Evolutionary conservation across 2,113 vertebrate species (phyloP).

Genomic region (Ginglymostoma cirratum): DNA sequence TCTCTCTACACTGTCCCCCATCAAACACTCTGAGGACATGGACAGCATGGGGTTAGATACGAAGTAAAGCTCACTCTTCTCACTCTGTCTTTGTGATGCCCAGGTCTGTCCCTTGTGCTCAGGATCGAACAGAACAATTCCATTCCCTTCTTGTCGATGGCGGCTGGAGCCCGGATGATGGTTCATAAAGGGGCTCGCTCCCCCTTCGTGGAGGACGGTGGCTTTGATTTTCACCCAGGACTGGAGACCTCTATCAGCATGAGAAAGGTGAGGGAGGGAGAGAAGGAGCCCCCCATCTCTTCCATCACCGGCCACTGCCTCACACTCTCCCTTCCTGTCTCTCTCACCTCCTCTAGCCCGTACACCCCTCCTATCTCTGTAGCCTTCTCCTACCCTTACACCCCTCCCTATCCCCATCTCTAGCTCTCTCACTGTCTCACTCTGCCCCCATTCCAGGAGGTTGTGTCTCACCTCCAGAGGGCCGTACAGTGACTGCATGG

Average conservation of each 20-base stretch:
- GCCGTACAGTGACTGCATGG: conserved; percentile 61
- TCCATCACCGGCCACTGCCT: not conserved
- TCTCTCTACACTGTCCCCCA: no score
- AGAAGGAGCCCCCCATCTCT: not conserved
- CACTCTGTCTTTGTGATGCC: not conserved
- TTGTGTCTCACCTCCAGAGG: conserved; percentile 53
- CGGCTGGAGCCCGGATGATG: conserved; percentile 65
- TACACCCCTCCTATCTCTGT: no score
- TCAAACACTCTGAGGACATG: no score
- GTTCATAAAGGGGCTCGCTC: conserved; percentile 62
- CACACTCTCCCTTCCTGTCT: no score
- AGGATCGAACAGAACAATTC: conserved; percentile 65
- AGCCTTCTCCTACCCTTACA: no score
- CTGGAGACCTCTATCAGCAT: conserved; percentile 68
- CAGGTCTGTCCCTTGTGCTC: conserved; percentile 65
- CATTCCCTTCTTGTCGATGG: conserved; percentile 66
- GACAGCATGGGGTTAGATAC: no score
- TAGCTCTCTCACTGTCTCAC: not conserved
- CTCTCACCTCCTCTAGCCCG: no score
- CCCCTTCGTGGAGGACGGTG: conserved; percentile 68
- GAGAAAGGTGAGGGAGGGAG: conserved; percentile 53
- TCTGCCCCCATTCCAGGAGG: not conserved
- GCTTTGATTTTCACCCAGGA: conserved; percentile 63
- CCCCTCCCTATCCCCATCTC: no score
- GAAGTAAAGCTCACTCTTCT: no score